Evolutionary conservation across 2,113 vertebrate genomes (phyloP), one percentile per base, ranked within the genome.

Genomic region (Pachyramphus minor): DNA sequence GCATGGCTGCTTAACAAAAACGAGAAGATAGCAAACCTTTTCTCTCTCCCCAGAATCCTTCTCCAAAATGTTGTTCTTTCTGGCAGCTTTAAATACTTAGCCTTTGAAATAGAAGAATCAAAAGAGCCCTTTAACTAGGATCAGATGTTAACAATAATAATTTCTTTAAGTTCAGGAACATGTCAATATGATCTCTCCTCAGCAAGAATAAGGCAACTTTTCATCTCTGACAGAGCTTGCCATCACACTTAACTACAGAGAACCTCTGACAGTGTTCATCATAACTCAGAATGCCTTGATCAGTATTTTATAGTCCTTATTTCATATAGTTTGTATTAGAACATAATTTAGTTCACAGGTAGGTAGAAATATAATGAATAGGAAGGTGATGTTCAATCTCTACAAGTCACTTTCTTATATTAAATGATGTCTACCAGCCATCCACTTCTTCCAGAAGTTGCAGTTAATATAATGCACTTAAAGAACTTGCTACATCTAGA

Each of bases 41-140:
- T 85, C 50, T 52, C 33, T 82, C 39, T 41, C 35, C 84, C 35
- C 74, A 45, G 33, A 53, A 69, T 53, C 64, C 59, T 73, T 87
- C 41, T 78, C 42, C 14, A 75, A 72, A 80, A 53, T 33, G 8
- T 89, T 96, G 90, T 86, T 60, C 44, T 9, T 58, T 79, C 45
- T 30, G 14, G n/a, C 62, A 94, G 66, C 73, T 97, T 94, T 95
- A 89, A 96, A 53, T 47, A 50, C 28, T 56, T 78, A 69, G 25
- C 50, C 55, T 86, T 80, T 81, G 64, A 88, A 90, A 49, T 1
- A 80, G 60, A 83, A 73, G 52, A 90, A 52, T 75, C 52, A 84
- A 35, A 16, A 1, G 2, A 74, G 28, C 90, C 59, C 41, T 90
- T 76, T 85, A 83, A 85, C 37, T 45, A 81, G 42, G 27, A 77